These are phyloP conservation scores for Eupithecia insigniata DNA, from an alignment of 2,888 invertebrate genomes.

Conservation along the genomic window DNA sequence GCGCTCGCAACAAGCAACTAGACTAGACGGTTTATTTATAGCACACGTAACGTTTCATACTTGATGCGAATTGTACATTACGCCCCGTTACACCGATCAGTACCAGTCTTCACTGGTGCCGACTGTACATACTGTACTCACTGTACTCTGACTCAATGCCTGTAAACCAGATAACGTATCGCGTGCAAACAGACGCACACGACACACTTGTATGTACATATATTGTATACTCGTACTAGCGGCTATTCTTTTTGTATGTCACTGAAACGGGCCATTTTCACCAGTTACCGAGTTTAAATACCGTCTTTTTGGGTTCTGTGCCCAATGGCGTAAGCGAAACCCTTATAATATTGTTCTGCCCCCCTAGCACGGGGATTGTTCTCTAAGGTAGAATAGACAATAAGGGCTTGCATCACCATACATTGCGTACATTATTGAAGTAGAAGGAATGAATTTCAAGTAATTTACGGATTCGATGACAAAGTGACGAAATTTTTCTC, in stretches of 20 bases:
- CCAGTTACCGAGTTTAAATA: not conserved
- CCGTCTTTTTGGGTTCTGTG: not conserved
- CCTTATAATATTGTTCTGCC: not conserved
- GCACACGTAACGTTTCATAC: no score
- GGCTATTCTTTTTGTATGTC: not conserved
- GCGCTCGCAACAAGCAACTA: no score
- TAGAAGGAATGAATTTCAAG: no score
- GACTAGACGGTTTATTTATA: no score
- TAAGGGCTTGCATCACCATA: no score
- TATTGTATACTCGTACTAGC: not conserved
- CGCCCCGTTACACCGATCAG: no score
- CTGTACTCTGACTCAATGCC: conserved; percentile 2
- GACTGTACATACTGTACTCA: not conserved
- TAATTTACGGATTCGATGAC: no score
- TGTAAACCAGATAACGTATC: conserved; percentile 26
- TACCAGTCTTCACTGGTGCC: not conserved
- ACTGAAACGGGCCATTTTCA: not conserved
- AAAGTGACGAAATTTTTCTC: no score
- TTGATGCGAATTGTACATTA: no score
- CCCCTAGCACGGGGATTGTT: no score
- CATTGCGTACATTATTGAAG: no score
- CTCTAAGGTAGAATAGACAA: no score
- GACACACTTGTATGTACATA: conserved; percentile 7
- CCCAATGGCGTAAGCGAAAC: not conserved
- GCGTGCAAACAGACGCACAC: conserved; percentile 25